Evolutionary conservation across 2,113 vertebrate species (phyloP).

Genomic region (Phocoena sinus): DNA sequence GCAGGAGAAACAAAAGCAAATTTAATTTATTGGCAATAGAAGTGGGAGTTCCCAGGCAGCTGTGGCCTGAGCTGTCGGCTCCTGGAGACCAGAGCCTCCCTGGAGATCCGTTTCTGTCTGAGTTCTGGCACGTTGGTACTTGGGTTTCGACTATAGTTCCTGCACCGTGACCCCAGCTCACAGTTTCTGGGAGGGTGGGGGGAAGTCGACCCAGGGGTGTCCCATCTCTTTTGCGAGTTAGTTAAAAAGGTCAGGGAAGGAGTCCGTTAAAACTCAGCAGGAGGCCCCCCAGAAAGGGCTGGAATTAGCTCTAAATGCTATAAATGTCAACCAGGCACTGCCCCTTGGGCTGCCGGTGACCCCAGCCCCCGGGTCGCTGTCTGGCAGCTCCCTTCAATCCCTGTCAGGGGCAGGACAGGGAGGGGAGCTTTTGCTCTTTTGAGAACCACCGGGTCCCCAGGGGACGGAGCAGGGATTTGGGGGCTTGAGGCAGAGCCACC

Average conservation of each 20-base stretch:
- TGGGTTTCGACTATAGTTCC: neutral
- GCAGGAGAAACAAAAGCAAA: neutral
- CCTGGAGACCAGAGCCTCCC: neutral
- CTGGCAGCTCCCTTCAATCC: neutral
- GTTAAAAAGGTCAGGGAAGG: neutral
- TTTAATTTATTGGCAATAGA: neutral
- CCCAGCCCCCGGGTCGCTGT: rapidly evolving
- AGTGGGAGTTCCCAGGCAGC: rapidly evolving
- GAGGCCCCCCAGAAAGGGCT: neutral
- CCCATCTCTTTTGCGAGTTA: neutral
- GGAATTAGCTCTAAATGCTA: neutral
- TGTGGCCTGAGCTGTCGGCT: rapidly evolving
- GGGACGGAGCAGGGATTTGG: neutral
- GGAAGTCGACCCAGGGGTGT: neutral
- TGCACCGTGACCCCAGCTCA: neutral
- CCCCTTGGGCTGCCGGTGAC: rapidly evolving
- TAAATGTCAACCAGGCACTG: neutral
- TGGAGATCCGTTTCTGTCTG: rapidly evolving
- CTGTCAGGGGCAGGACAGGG: neutral
- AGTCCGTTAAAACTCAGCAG: neutral
- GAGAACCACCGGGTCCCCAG: neutral
- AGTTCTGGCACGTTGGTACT: neutral
- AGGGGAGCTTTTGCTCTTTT: neutral
- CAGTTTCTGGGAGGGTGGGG: neutral
- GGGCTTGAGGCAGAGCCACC: neutral